Evolutionary conservation across 2,797 vertebrate species (phyloP), one percentile per base, ranked within the genome.

Genomic region (Oryzias sinensis): DNA sequence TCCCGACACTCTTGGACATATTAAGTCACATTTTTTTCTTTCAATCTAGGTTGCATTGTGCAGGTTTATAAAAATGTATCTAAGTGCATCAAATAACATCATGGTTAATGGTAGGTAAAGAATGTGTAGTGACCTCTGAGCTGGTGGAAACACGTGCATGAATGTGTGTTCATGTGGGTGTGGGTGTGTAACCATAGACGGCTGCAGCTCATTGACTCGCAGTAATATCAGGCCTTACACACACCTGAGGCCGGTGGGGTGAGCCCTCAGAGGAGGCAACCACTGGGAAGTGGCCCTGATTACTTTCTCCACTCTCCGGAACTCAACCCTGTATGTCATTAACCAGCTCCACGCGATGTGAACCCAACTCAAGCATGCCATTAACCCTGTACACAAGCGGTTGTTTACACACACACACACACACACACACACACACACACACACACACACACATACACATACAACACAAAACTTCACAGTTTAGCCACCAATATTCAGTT

Each of bases 271-370:
- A 81, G 82, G 81, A 85, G 73, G 82, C 81, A 88, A 74, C 84
- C 73, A 73, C 85, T 88, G 86, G 82, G 85, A 87, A 88, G 86
- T 70, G 77, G 65, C 62, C 76, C 85, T 90, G 88, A 91, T 91
- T 90, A 87, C 88, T 90, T 91, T 91, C 88, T 89, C 84, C 88
- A 87, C 77, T 76, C 77, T 85, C 86, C 53, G 85, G 87, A 91
- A 90, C 90, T 87, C 80, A 76, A 76, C 85, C 77, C 77, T 76
- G 82, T 86, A 84, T 85, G 78, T 85, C 86, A 88, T 89, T 90
- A 90, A 85, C 80, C 84, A 76, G 79, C 67, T 74, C 59, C 76
- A 86, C 61, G 71, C 74, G 49, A 49, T 77, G 77, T 79, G 80
- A 81, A 67, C 79, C 70, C 79, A 76, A 58, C 74, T 74, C 59